A percentile compares a stretch with the other conserved stretches of the same genome.
Evolutionary conservation across 2,113 vertebrate species (phyloP).

Genomic region (Accipiter virgatus): DNA sequence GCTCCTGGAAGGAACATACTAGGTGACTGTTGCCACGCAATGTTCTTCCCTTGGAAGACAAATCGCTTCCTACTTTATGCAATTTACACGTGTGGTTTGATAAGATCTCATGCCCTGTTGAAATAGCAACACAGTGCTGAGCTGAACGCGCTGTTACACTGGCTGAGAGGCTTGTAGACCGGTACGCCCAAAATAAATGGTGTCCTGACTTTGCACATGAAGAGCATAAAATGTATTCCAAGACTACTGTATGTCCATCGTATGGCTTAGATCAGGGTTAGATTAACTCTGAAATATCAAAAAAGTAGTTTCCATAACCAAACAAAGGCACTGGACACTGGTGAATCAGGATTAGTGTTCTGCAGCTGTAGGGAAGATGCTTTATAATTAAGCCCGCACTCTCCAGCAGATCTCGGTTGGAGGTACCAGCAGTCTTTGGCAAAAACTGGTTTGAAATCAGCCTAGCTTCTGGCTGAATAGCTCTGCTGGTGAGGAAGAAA

Average conservation of each 20-base stretch:
- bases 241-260: neutral
- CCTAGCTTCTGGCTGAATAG: slow-evolving; percentile 53
- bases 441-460: slow-evolving; percentile 64
- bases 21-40: neutral
- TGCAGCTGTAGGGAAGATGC: slow-evolving; percentile 43
- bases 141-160: neutral
- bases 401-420: slow-evolving; percentile 61
- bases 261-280: neutral
- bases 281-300: neutral
- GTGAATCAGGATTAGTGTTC: slow-evolving; percentile 44
- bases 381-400: slow-evolving; percentile 62
- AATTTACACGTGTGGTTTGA: neutral
- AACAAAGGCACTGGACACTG: slow-evolving; percentile 13
- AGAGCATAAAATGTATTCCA: neutral
- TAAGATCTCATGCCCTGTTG: neutral
- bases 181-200: neutral
- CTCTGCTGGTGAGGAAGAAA: slow-evolving; percentile 51
- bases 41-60: neutral
- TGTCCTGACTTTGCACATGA: neutral
- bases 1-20: neutral
- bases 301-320: slow-evolving; percentile 3
- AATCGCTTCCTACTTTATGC: neutral
- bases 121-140: neutral
- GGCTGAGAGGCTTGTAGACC: neutral
- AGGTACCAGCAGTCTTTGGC: slow-evolving; percentile 59